Evolutionary conservation across 2,888 invertebrate species (phyloP).

Genomic region (Tipula confusa): DNA sequence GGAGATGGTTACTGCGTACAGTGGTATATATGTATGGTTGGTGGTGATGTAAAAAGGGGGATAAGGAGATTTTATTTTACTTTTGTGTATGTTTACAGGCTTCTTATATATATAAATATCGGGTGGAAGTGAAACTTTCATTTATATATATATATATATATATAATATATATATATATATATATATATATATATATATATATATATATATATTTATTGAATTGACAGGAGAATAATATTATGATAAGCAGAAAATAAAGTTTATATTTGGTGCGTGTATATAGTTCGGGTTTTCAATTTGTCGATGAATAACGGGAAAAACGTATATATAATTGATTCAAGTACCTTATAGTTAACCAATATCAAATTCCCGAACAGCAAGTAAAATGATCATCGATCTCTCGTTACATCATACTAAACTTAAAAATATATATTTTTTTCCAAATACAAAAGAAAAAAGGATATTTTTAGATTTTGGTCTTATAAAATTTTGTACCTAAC

Average conservation of each 20-base stretch:
- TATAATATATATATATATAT: not conserved
- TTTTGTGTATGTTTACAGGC: not conserved
- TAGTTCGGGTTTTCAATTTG: conserved; percentile 1
- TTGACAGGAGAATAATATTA: conserved; percentile 25
- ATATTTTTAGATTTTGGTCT: not conserved
- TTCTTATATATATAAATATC: not conserved
- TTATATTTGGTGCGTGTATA: not conserved
- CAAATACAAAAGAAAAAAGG: not conserved
- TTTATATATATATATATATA: not conserved
- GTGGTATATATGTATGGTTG: too few relatives aligned
- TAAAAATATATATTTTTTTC: not conserved
- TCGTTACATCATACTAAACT: not conserved
- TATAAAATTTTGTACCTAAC: not conserved
- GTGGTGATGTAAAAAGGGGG: not conserved
- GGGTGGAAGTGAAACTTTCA: conserved; percentile 6
- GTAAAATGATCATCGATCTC: conserved; percentile 3
- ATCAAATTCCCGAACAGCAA: not conserved
- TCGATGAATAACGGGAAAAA: not conserved
- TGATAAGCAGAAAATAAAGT: not conserved
- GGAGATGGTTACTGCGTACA: not conserved
- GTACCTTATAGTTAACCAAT: not conserved
- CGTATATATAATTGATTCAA: not conserved
- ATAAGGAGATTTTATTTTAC: not conserved
- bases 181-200: not conserved
- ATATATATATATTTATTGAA: not conserved